Evolutionary conservation across 2,113 vertebrate genomes (phyloP).

Genomic region (Ciconia stormi): DNA sequence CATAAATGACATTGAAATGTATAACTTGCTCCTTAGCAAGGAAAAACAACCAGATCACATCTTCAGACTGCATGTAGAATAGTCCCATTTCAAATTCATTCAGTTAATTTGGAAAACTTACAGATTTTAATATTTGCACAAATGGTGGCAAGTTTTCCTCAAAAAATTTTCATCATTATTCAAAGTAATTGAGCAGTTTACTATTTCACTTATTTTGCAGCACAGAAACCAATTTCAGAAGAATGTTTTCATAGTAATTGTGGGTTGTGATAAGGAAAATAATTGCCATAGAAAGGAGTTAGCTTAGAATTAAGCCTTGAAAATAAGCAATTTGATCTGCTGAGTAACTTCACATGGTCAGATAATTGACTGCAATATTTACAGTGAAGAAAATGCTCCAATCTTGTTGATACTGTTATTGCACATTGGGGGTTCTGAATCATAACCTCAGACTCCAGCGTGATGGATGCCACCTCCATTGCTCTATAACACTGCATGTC

Average conservation of each 20-base stretch:
- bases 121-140: not conserved
- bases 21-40: not conserved
- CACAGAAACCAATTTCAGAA: conserved; percentile 38
- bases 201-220: not conserved
- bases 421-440: not conserved
- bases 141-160: not conserved
- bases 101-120: not conserved
- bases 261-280: not conserved
- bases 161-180: not conserved
- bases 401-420: not conserved
- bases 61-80: not conserved
- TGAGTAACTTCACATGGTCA: not conserved
- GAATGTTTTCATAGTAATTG: not conserved
- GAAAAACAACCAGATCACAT: not conserved
- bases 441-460: not conserved
- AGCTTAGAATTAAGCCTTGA: conserved; percentile 11
- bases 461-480: not conserved
- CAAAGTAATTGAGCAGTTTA: conserved; percentile 23
- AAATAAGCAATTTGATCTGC: not conserved
- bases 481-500: not conserved
- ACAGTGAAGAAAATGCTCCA: not conserved
- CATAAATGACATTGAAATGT: not conserved
- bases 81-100: not conserved
- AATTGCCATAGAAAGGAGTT: not conserved
- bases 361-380: not conserved